Base-by-base conservation (phyloP, 2,797 vertebrate genomes). In the Myotis myotis region DNA sequence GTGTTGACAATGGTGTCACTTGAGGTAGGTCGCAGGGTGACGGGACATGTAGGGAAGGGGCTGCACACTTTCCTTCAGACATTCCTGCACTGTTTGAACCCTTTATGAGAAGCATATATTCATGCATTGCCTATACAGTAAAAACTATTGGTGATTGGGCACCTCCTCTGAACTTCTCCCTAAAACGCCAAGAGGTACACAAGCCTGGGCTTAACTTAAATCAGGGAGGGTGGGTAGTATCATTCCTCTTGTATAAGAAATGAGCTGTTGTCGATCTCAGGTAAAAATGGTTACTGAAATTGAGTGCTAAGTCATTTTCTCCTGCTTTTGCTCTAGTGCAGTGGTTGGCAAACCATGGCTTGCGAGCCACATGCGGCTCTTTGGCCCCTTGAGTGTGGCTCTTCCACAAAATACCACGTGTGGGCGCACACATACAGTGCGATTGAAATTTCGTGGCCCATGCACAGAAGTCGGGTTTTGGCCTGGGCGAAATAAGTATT, bases 111-210 rank as follows among this genome's bases (percentile, higher is more conserved):
- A 70, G 6, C 8, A 47, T 6, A 7, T 36, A 41, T 28, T 80
- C 55, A 9, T 13, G 6, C 41, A 9, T 33, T 33, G 25, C 55
- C 53, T 72, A 6, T 66, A 57, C 16, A 3, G 47, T 68, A 19
- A 93, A 79, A 70, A 83, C 17, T 57, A 79, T 16, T 49, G 8
- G 38, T 17, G 49, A 33, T 1, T 15, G 49, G 62, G 72, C 49
- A 71, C 68, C 44, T 78, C 66, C 53, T 88, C 78, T 23, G 23
- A 95, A 79, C 13, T 36, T 57, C n/a, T 57, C n/a, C 41, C 28
- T 51, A 55, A 92, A 76, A 74, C 13, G 17, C 22, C 8, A 5
- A 87, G n/a, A 83, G 72, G 68, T n/a, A 72, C 90, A 93, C 20
- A 47, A 79, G 11, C 6, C 20, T 53, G 28, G 10, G 5, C 49